Evolutionary conservation across 2,113 vertebrate genomes (phyloP).

Genomic region (Xenopus laevis): DNA sequence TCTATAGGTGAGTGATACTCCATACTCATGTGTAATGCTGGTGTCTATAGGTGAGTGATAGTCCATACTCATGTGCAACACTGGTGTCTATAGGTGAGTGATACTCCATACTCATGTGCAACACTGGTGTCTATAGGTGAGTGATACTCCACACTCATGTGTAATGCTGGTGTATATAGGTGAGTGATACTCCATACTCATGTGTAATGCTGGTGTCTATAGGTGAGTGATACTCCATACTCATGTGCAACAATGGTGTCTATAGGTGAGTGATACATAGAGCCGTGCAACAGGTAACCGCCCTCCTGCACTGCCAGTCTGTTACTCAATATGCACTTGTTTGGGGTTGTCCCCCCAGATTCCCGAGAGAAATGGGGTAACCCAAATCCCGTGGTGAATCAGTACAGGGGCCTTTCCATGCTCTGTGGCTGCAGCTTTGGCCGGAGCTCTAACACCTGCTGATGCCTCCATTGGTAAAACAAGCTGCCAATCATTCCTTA

Average conservation of each 20-base stretch:
- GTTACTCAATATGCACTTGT: too few species aligned
- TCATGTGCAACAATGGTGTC: too few species aligned
- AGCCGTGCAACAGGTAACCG: too few species aligned
- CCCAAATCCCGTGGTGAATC: neutral
- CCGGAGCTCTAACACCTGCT: too few species aligned
- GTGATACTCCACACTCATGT: neutral
- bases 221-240: constrained; percentile 54
- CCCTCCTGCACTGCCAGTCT: too few species aligned
- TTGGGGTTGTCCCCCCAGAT: too few species aligned
- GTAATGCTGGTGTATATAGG: constrained; percentile 74
- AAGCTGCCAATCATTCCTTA: too few species aligned
- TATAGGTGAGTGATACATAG: too few species aligned
- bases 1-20: constrained; percentile 68
- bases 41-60: constrained; percentile 73
- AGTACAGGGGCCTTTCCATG: too few species aligned
- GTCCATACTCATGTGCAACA: neutral
- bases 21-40: constrained; percentile 46
- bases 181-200: constrained; percentile 41
- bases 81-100: constrained; percentile 77
- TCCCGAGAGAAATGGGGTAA: neutral
- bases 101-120: neutral
- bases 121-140: constrained; percentile 77
- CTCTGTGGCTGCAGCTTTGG: too few species aligned
- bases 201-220: constrained; percentile 69
- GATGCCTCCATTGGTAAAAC: too few species aligned